Percentiles rank a stretch among this genome's conserved stretches.
phyloP scores from a whole-genome alignment of 2,797 vertebrate species.

The Microcaecilia unicolor region DNA sequence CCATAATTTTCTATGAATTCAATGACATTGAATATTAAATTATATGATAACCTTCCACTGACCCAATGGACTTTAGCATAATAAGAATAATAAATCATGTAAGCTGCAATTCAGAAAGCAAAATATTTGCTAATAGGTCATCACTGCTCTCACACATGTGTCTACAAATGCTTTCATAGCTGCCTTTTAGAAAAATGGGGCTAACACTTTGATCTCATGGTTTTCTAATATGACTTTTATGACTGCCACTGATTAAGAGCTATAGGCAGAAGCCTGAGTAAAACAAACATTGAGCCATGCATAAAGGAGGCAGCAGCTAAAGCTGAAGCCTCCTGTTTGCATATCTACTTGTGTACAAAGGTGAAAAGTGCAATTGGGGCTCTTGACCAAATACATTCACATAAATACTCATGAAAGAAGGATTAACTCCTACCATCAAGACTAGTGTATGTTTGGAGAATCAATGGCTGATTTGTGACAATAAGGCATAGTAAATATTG shows the following conservation, averaged over 20 bases:
- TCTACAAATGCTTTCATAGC: slow-evolving; percentile 20
- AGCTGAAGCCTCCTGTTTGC: slow-evolving; percentile 42
- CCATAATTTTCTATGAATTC: slow-evolving; percentile 11
- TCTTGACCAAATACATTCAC: slow-evolving; percentile 35
- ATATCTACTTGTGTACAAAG: slow-evolving; percentile 39
- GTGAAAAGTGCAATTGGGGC: slow-evolving; percentile 59
- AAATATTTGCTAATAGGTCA: slow-evolving; percentile 25
- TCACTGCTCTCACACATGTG: slow-evolving; percentile 9
- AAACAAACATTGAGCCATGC: slow-evolving; percentile 38
- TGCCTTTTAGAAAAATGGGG: slow-evolving; percentile 29
- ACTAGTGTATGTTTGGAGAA: slow-evolving; percentile 37
- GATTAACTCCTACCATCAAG: slow-evolving; percentile 36
- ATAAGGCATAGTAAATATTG: slow-evolving; percentile 51
- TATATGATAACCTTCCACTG: slow-evolving; percentile 21
- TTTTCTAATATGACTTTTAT: slow-evolving; percentile 27
- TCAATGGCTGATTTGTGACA: slow-evolving; percentile 46
- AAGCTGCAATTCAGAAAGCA: slow-evolving; percentile 29
- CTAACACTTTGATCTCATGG: slow-evolving; percentile 43
- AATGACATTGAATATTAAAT: slow-evolving; percentile 20
- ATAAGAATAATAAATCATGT: slow-evolving; percentile 38
- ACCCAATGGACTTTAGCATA: slow-evolving; percentile 15
- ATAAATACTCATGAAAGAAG: slow-evolving; percentile 52
- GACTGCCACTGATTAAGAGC: slow-evolving; percentile 35
- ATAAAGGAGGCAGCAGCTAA: slow-evolving; percentile 24
- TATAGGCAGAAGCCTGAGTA: slow-evolving; percentile 34